Evolutionary conservation across 2,113 vertebrate genomes (phyloP), one percentile per base, ranked within the genome.

Genomic region (Lota lota): DNA sequence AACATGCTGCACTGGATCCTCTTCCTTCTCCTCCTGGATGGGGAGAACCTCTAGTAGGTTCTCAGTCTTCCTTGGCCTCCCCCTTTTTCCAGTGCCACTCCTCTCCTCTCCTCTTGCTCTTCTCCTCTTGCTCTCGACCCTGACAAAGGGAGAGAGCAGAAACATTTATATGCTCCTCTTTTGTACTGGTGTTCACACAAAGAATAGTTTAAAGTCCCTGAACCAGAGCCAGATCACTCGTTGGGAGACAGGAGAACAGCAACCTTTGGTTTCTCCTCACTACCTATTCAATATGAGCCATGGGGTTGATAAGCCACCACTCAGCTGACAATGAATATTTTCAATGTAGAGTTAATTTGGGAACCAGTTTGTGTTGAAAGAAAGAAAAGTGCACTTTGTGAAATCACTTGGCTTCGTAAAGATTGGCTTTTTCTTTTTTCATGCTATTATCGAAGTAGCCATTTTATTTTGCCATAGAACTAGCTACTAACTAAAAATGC

Each of bases 61-160:
- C 40, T 81, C 81, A 2, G n/a, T 70, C 78, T 91, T 93, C 72
- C 78, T 87, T 19, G 91, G 90, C 22, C 91, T 83, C 17, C 92
- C 91, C 75, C 87, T 83, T 69, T 66, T 90, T 66, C 85, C 88
- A 0, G 79, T 19, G 58, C 87, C 69, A 2, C 80, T 82, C 64
- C 75, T 88, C 66, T 68, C 69, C 12, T 80, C 85, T 16, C 70
- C 67, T 53, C 81, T 84, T 2, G 28, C 66, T 77, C 84, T 88
- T 72, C 91, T 91, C 67, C 66, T 79, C 65, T 72, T 83, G 68
- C 86, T 91, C 79, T 92, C 87, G 70, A 62, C 76, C 76, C 92
- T 93, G 70, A 69, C 18, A 80, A 17, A 82, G 64, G 12, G 75
- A 80, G n/a, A 82, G 64, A 12, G 75, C 64, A 66, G 24, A 64